Percentiles rank a stretch among this genome's conserved stretches.
These are phyloP conservation scores for Phengaris arion DNA, from an alignment of 2,888 invertebrate species.

Conservation along the genomic window DNA sequence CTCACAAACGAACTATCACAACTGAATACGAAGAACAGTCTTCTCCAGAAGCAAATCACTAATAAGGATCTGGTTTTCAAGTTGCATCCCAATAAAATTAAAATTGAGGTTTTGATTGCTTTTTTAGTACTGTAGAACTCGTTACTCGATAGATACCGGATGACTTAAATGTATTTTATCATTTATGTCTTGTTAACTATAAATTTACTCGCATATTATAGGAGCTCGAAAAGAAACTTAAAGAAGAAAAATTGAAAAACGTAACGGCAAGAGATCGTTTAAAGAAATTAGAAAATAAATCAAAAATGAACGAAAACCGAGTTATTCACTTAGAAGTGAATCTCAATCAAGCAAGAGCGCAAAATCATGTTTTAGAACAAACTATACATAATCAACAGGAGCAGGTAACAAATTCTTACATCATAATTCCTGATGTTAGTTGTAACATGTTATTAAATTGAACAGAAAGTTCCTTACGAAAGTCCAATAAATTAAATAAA, in stretches of 20 bases:
- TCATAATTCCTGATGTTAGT: not conserved
- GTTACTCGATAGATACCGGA: not conserved
- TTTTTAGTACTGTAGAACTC: not conserved
- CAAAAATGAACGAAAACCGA: slow-evolving; percentile 54
- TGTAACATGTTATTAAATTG: not conserved
- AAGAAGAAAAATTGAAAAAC: slow-evolving; percentile 59
- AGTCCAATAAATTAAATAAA: too few relatives aligned
- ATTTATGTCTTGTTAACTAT: not conserved
- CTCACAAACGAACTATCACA: slow-evolving; percentile 55
- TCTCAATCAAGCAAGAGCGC: slow-evolving; percentile 52
- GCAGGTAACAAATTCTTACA: slow-evolving; percentile 48
- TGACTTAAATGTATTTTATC: not conserved
- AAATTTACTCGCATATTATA: slow-evolving; percentile 37
- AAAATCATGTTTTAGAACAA: slow-evolving; percentile 52
- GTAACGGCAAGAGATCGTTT: slow-evolving; percentile 51
- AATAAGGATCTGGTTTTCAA: slow-evolving; percentile 50
- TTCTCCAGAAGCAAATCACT: slow-evolving; percentile 58
- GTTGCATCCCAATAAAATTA: slow-evolving; percentile 48
- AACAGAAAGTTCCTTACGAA: too few relatives aligned
- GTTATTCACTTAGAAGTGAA: slow-evolving; percentile 53
- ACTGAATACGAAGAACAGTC: slow-evolving; percentile 55
- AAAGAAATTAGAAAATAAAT: slow-evolving; percentile 54
- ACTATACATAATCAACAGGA: slow-evolving; percentile 57
- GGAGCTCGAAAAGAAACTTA: slow-evolving; percentile 65
- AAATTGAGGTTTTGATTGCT: slow-evolving; percentile 50